Base-by-base conservation (phyloP, 1,140 invertebrate species). In the Anastrepha obliqua region DNA sequence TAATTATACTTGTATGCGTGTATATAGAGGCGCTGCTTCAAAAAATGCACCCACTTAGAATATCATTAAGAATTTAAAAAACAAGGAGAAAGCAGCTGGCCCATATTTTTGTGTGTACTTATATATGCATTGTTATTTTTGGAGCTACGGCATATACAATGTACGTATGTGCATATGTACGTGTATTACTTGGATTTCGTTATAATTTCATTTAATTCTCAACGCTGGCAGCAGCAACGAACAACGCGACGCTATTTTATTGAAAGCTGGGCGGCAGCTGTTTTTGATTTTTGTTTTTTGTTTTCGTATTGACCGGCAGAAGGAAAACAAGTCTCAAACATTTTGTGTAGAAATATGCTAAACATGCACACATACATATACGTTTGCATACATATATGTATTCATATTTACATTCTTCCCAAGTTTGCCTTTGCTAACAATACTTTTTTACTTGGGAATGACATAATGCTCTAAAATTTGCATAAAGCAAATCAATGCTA, bases 61-160 rank as follows among this genome's bases (percentile, higher is more conserved):
- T 29, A 44, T 42, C 29, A 70, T 0, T 29, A 70, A 70, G 5
- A 64, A 64, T 20, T 5, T 20, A 64, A 67, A 67, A 20, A 11
- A 39, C 20, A 67, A 67, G 39, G 47, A 81, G 51, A 81, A 81
- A 81, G 47, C 11, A 29, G 74, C 1, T 3, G 15, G 1, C 15
- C 2, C 15, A 67, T 67, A 13, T 13, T 1, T 42, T 2, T 67
- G 39, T 8, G 39, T 74, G 13, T 15, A 44, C 42, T n/a, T 11
- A 17, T 20, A 47, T 29, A 81, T 81, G 74, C 20, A n/a, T 81
- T 55, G 74, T 81, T 81, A 81, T 81, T 81, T 81, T 81, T 81
- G 74, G 74, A 81, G 74, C 74, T 4, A 55, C 20, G 3, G 29
- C 47, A 81, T 51, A 55, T 29, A 29, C 29, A 29, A 55, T 81